These are phyloP conservation scores for Tenthredo amoena DNA, from an alignment of 2,888 invertebrate species.

Conservation along the genomic window DNA sequence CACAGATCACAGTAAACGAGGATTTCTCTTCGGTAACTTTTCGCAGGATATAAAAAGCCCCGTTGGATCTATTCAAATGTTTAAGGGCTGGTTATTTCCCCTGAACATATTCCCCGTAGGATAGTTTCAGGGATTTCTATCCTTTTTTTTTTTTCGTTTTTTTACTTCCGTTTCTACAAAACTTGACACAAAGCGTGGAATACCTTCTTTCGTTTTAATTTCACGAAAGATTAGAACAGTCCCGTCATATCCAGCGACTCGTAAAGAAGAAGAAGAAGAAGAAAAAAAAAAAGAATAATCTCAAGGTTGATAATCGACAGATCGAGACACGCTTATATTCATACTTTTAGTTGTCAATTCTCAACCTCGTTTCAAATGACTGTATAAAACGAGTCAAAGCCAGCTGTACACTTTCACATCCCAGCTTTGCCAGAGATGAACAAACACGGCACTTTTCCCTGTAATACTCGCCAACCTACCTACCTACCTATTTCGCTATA, in stretches of 20 bases:
- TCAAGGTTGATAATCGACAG: not conserved
- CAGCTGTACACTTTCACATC: not conserved
- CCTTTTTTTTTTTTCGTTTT: too few relatives aligned
- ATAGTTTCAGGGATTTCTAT: not conserved
- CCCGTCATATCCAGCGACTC: too few relatives aligned
- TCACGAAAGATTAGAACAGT: too few relatives aligned
- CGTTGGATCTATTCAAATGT: too few relatives aligned
- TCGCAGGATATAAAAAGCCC: too few relatives aligned
- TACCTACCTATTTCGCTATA: constrained; percentile 21
- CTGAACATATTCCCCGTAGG: not conserved
- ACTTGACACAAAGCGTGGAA: too few relatives aligned
- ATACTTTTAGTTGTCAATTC: not conserved
- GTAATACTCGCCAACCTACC: not conserved
- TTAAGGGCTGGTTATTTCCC: not conserved
- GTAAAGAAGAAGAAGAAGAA: too few relatives aligned
- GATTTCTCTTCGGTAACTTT: too few relatives aligned
- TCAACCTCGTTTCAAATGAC: not conserved
- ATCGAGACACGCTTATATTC: not conserved
- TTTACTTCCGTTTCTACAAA: too few relatives aligned
- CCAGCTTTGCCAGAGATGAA: not conserved
- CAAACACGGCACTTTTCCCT: not conserved
- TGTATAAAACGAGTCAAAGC: not conserved
- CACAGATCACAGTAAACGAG: not conserved
- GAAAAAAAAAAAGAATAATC: too few relatives aligned
- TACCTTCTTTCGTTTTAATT: too few relatives aligned